Evolutionary conservation across 2,888 invertebrate species (phyloP), one percentile per base, ranked within the genome.

Genomic region (Mayetiola destructor): DNA sequence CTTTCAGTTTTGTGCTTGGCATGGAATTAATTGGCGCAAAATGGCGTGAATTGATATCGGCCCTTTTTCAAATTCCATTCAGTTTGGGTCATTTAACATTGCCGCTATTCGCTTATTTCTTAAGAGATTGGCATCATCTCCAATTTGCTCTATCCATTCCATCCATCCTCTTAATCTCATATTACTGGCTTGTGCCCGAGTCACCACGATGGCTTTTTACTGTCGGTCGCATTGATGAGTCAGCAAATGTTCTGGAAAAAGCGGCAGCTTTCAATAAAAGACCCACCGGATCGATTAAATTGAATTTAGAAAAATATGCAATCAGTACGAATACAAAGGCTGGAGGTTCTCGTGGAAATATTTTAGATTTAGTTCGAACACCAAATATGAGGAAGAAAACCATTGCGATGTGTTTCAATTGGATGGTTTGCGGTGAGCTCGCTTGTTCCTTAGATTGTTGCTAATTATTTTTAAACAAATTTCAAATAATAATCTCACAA

Each of bases 201-300:
- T 87, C 87, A 2, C 87, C 88, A 0, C 76, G 88, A 57, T 88
- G 87, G 87, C 72, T 88, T 9, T 75, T 85, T 42, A 80, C 83
- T 12, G 77, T 80, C 1, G 85, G 84, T 0, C 76, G 75, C 60
- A 75, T 77, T 57, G 78, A 79, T 29, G 73, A 79, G 62, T 82
- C 87, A 0, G 73, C 81, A 3, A 66, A 71, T 32, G 69, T 85
- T 1, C 69, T 88, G n/a, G 77, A 78, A 56, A 74, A 75, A 58
- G 84, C 82, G 9, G 85, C 85, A 1, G 77, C 72, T 61, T 69
- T 62, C 66, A 80, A 80, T 61, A 76, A 74, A 12, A 71, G 68
- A 1, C 76, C 79, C 5, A 76, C 73, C 0, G 77, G 77, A 20
- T 70, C 68, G 3, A 77, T 80, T n/a, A 68, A 70, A 1, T 61